Evolutionary conservation across 2,113 vertebrate genomes (phyloP).

Genomic region (Cynopterus brachyotis): DNA sequence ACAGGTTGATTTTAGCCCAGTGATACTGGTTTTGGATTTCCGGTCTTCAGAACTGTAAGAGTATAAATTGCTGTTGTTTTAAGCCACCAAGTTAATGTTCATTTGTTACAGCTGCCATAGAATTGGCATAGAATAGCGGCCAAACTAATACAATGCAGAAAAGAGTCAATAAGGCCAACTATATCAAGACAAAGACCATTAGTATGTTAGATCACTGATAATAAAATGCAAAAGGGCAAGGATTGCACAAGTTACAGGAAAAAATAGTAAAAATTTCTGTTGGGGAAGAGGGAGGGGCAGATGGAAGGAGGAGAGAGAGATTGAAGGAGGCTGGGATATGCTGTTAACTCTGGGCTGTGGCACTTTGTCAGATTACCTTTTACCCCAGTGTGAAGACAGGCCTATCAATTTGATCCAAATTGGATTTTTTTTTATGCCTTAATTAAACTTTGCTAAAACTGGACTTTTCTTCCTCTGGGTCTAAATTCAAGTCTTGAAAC

Average conservation of each 20-base stretch:
- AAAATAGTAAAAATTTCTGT: not conserved
- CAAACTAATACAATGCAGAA: not conserved
- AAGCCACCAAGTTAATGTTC: not conserved
- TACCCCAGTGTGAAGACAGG: not conserved
- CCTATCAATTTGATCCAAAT: not conserved
- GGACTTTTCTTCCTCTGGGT: conserved; percentile 29
- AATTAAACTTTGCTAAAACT: conserved; percentile 55
- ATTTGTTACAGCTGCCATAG: not conserved
- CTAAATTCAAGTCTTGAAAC: conserved; percentile 29
- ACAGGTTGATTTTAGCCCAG: not conserved
- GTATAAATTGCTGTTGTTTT: not conserved
- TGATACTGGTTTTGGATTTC: not conserved
- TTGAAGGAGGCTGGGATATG: not conserved
- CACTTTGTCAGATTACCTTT: not conserved
- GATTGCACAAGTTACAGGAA: not conserved
- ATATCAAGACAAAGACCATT: not conserved
- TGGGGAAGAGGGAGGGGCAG: not conserved
- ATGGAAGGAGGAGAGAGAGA: not conserved
- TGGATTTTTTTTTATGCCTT: conserved; percentile 47
- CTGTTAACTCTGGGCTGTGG: not conserved
- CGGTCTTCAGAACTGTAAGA: not conserved
- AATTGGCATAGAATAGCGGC: no score
- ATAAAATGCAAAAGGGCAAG: not conserved
- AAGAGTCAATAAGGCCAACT: no score
- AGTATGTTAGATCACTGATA: not conserved